phyloP scores from a whole-genome alignment of 2,113 vertebrate genomes.

The Globicephala melas region DNA sequence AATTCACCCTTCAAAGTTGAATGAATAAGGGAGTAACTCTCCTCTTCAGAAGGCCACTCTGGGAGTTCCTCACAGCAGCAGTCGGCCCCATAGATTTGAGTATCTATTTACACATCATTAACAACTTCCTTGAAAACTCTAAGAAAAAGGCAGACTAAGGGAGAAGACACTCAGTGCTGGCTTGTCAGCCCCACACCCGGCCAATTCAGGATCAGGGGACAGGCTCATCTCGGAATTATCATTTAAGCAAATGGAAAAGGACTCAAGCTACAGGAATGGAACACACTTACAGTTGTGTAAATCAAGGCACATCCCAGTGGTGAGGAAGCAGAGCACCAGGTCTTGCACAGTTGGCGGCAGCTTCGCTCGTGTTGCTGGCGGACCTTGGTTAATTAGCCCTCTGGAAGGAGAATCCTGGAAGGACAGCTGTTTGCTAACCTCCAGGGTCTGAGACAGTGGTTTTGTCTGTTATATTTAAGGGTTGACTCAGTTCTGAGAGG shows the following conservation, averaged over 20 bases:
- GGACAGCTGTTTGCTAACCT: constrained; percentile 1
- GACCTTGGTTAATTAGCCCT: constrained; percentile 11
- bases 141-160: neutral
- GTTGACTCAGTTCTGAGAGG: neutral
- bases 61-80: neutral
- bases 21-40: neutral
- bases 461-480: neutral
- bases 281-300: neutral
- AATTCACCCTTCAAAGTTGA: neutral
- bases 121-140: neutral
- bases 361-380: neutral
- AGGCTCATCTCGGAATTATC: neutral
- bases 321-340: neutral
- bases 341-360: too few relatives aligned
- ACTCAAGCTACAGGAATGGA: neutral
- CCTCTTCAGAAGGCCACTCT: neutral
- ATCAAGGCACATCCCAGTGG: too few relatives aligned
- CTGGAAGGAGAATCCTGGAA: neutral
- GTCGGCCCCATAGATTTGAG: neutral
- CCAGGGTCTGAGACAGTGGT: neutral
- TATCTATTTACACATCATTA: constrained; percentile 17
- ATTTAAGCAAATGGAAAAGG: neutral
- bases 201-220: neutral
- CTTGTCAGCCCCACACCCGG: neutral
- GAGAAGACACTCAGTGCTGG: neutral